A percentile compares a stretch with the other conserved stretches of the same genome.
Conservation (phyloP, 1,140 invertebrate species). For the Ips typographus region DNA sequence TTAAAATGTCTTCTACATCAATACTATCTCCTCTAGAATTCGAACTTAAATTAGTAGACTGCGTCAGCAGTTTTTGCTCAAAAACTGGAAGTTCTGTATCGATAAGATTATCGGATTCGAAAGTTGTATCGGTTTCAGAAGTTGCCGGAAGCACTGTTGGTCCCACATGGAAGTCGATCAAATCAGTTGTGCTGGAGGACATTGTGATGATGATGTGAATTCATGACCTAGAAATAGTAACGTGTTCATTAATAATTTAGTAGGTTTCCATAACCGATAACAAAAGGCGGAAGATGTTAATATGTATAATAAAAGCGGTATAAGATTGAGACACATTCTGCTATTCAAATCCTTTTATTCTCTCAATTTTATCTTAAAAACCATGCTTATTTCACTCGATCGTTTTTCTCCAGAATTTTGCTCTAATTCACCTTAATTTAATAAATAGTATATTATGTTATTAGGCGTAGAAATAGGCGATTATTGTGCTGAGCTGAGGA, state of each 20-base stretch:
- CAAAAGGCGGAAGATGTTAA: not conserved
- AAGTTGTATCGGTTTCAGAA: not conserved
- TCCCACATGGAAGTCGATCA: slow-evolving; percentile 46
- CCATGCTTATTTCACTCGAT: too few relatives aligned
- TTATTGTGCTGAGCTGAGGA: too few relatives aligned
- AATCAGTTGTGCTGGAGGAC: slow-evolving; percentile 12
- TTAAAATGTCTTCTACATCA: slow-evolving; percentile 48
- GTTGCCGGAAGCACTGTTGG: slow-evolving; percentile 39
- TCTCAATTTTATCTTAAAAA: too few relatives aligned
- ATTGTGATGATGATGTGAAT: not conserved
- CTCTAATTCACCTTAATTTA: too few relatives aligned
- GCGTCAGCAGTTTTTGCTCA: slow-evolving; percentile 45
- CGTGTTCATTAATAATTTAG: not conserved
- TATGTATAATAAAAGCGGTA: too few relatives aligned
- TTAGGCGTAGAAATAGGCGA: too few relatives aligned
- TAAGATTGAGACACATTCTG: too few relatives aligned
- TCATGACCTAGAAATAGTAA: slow-evolving; percentile 23
- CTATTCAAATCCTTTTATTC: too few relatives aligned
- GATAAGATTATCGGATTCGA: slow-evolving; percentile 40
- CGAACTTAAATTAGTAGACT: slow-evolving; percentile 13
- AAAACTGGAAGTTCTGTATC: slow-evolving; percentile 47
- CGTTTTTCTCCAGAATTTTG: too few relatives aligned
- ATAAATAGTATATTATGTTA: too few relatives aligned
- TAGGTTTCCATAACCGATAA: not conserved
- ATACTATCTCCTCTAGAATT: slow-evolving; percentile 38